A percentile compares a stretch with the other conserved stretches of the same genome.
Conservation (phyloP, 1,140 invertebrate genomes). For the Bicyclus anynana region DNA sequence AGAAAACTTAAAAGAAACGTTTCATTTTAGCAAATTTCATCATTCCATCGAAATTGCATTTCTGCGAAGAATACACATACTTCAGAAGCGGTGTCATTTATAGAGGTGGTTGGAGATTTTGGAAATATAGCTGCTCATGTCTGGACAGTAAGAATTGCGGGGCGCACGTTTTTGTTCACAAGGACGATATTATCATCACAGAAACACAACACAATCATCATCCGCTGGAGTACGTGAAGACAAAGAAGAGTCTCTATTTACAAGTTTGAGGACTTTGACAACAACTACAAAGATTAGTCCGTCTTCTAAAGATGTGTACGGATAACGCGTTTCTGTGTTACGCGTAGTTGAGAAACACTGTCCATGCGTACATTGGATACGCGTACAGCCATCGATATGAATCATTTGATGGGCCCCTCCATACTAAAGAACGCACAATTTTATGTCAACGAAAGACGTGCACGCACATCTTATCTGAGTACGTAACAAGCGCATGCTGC, state of each 20-base stretch:
- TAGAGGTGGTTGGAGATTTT: constrained; percentile 15
- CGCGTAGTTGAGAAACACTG: no score
- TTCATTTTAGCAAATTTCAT: constrained; percentile 5
- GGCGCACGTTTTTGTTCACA: constrained; percentile 18
- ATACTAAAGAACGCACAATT: no score
- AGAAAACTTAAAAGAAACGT: neutral
- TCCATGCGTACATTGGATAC: no score
- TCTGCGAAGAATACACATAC: constrained; percentile 22
- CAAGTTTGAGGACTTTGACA: neutral
- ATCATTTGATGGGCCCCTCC: no score
- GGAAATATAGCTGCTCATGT: constrained; percentile 26
- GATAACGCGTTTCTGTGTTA: no score
- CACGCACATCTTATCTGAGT: no score
- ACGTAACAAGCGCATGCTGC: no score
- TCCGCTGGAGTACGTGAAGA: constrained; percentile 15
- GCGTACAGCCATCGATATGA: no score
- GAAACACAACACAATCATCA: constrained; percentile 20
- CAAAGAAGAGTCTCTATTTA: constrained; percentile 24
- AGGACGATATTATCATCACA: constrained; percentile 16
- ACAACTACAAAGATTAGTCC: no score
- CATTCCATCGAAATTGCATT: constrained; percentile 19
- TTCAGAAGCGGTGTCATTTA: constrained; percentile 11
- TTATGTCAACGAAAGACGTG: no score
- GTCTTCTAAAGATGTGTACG: no score
- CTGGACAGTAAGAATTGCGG: constrained; percentile 18